A percentile compares a stretch with the other conserved stretches of the same genome.
Evolutionary conservation across 2,888 invertebrate species (phyloP).

Genomic region (Brachylomia viminalis): DNA sequence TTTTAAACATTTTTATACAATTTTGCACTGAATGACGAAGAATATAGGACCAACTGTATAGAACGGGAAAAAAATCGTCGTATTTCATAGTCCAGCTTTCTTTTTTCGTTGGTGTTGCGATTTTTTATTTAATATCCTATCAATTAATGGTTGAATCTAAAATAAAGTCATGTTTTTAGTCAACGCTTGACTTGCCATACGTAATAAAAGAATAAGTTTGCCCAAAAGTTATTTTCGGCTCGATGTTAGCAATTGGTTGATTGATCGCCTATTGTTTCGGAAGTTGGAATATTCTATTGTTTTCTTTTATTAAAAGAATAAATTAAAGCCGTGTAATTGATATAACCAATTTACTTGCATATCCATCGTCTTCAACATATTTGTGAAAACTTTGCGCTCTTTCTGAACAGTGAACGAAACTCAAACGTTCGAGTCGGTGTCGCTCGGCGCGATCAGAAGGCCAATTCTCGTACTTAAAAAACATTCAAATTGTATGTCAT

Average conservation of each 20-base stretch:
- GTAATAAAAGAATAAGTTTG: neutral
- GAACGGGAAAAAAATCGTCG: too few relatives aligned
- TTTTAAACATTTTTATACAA: too few relatives aligned
- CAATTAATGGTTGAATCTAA: neutral
- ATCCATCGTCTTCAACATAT: neutral
- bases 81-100: too few relatives aligned
- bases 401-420: neutral
- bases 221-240: slow-evolving; percentile 18
- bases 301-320: slow-evolving; percentile 6
- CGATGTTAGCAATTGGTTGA: slow-evolving; percentile 24
- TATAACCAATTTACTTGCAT: neutral
- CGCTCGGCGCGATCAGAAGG: neutral
- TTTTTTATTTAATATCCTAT: neutral
- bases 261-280: slow-evolving; percentile 37
- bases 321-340: slow-evolving; percentile 8
- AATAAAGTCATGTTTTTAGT: neutral
- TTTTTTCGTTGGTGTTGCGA: too few relatives aligned
- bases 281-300: slow-evolving; percentile 12
- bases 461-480: too few relatives aligned
- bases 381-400: neutral
- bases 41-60: too few relatives aligned
- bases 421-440: neutral
- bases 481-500: too few relatives aligned
- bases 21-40: too few relatives aligned
- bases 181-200: neutral